Evolutionary conservation across 64 coral and sea anemone genomes (phyloP).

Genomic region (Pocillopora damicornis): DNA sequence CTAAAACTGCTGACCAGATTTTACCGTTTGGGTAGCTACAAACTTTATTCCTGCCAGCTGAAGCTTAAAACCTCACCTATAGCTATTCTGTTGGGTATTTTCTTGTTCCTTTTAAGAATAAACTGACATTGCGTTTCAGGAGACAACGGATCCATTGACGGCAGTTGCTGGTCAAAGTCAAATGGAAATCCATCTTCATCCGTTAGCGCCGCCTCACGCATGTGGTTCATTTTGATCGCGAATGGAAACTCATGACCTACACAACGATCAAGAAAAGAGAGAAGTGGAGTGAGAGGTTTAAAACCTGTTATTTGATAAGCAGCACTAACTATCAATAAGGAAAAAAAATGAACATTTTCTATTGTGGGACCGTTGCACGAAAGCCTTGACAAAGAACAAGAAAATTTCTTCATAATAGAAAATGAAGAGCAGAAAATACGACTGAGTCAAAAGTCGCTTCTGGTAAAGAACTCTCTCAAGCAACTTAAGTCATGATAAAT

Average conservation of each 20-base stretch:
- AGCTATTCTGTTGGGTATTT: constrained; percentile 57
- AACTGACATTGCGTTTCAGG: constrained; percentile 82
- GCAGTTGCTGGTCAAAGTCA: constrained; percentile 67
- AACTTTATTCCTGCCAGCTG: too few relatives aligned
- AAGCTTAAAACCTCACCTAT: constrained; percentile 22
- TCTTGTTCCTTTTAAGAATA: constrained; percentile 82
- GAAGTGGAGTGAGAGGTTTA: too few relatives aligned
- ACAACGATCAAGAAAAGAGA: background rate
- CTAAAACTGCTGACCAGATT: too few relatives aligned
- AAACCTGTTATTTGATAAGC: background rate
- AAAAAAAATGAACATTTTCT: background rate
- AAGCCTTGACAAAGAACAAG: too few relatives aligned
- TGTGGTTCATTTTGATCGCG: constrained; percentile 97
- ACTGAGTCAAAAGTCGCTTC: too few relatives aligned
- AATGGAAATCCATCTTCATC: constrained; percentile 70
- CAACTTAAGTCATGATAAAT: too few relatives aligned
- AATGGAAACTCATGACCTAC: constrained; percentile 97
- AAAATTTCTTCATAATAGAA: too few relatives aligned
- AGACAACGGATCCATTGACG: constrained; percentile 68
- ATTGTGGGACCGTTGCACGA: too few relatives aligned
- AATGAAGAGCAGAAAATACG: too few relatives aligned
- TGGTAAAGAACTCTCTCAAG: too few relatives aligned
- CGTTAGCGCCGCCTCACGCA: constrained; percentile 64
- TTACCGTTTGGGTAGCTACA: too few relatives aligned
- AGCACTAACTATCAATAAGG: background rate